Base-by-base conservation (phyloP, 2,888 invertebrate genomes). In the Graphium colonna region DNA sequence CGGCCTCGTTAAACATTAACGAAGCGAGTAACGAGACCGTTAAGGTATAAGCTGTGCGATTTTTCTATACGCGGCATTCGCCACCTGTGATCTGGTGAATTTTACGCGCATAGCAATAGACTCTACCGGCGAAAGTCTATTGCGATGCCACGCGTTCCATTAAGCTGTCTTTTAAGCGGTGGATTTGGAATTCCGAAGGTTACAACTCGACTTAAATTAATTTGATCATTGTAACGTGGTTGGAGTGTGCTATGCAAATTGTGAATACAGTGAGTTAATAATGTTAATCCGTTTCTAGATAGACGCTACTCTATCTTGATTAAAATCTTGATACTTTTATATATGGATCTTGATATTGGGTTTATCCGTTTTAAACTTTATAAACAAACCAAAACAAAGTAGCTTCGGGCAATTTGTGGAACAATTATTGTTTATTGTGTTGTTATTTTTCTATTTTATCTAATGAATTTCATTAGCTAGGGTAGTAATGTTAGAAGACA, bases 161-260 rank as follows among this genome's bases (percentile, higher is more conserved):
- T 84, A 83, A 81, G 71, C 80, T 84, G 85, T 87, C 83, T 63
- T 59, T 55, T 55, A 56, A 31, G 72, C 81, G 86, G 85, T 83
- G 82, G 75, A 83, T 84, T 77, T 75, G 73, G 85, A 80, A 85
- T 87, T 82, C 83, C 76, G 78, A 74, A 77, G 76, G 74, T 64
- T 74, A 76, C 79, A 79, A 79, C 80, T 82, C 77, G 77, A 75
- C 79, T 79, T 78, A 80, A 86, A 86, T 86, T 86, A 85, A 87
- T 86, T 83, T 81, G 82, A 69, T 82, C 81, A 78, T 80, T 80
- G 77, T 77, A 79, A 77, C 76, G 79, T 68, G 77, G 80, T 77
- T 77, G 68, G 65, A 67, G 68, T 64, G 65, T 72, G 16, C 12
- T 36, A 71, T 68, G 21, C 21, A 21, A 21, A 21, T 21, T 21